These are phyloP conservation scores for Bolinopsis microptera DNA, from an alignment of 37 sponge, comb jelly and placozoan genomes.

Conservation along the genomic window DNA sequence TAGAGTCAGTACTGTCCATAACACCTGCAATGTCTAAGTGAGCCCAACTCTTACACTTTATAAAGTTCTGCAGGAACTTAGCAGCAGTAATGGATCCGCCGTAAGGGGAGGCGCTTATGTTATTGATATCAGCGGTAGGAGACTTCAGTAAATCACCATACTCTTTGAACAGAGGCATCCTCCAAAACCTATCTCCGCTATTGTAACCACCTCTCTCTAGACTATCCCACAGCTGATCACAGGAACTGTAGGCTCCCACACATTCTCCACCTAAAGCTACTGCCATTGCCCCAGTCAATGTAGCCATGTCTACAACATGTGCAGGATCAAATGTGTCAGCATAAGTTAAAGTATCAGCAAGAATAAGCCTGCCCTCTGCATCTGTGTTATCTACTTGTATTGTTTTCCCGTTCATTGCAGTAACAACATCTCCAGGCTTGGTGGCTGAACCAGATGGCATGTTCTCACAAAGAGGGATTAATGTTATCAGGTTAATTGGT, in stretches of 20 bases:
- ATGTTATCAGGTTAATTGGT: constrained; percentile 72
- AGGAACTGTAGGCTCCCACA: constrained; percentile 76
- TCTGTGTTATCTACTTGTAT: constrained; percentile 96
- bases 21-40: constrained; percentile 94
- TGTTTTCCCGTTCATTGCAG: constrained; percentile 90
- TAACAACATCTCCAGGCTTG: constrained; percentile 94
- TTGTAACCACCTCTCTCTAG: constrained; percentile 73
- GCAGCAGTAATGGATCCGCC: constrained; percentile 94
- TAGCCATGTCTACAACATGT: constrained; percentile 82
- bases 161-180: constrained; percentile 85
- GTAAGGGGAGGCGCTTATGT: constrained; percentile 70
- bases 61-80: constrained; percentile 86
- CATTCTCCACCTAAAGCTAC: constrained; percentile 84
- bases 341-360: constrained; percentile 93
- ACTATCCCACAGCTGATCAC: constrained; percentile 72
- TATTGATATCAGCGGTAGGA: constrained; percentile 82
- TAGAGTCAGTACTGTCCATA: constrained; percentile 69
- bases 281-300: constrained; percentile 74
- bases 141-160: constrained; percentile 84
- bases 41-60: constrained; percentile 76
- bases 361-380: constrained; percentile 89
- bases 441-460: constrained; percentile 87
- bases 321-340: constrained; percentile 79
- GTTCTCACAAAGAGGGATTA: constrained; percentile 95
- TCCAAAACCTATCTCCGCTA: constrained; percentile 86